phyloP scores from a whole-genome alignment of 2,113 vertebrate genomes.

The Picathartes gymnocephalus region DNA sequence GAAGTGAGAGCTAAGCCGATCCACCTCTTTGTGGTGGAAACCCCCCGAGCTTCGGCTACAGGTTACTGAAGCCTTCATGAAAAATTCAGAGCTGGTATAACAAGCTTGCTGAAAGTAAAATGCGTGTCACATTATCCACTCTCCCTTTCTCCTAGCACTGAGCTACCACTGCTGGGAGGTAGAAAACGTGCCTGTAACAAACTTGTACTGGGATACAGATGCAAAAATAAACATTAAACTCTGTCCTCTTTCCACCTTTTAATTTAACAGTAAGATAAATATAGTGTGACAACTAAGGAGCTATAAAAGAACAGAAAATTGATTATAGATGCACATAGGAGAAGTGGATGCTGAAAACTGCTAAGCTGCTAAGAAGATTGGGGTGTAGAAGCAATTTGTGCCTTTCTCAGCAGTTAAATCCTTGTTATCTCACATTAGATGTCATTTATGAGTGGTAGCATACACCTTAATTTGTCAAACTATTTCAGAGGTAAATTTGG shows the following conservation, averaged over 20 bases:
- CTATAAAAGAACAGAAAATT: not conserved
- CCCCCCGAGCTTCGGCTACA: constrained; percentile 92
- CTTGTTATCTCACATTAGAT: not conserved
- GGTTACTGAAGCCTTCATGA: constrained; percentile 88
- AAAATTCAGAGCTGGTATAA: constrained; percentile 92
- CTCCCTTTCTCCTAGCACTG: constrained; percentile 60
- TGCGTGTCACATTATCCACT: constrained; percentile 79
- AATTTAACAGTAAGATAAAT: not conserved
- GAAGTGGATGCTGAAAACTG: not conserved
- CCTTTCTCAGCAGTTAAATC: not conserved
- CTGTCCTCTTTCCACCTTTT: not conserved
- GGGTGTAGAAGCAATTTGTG: not conserved
- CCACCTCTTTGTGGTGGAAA: constrained; percentile 92
- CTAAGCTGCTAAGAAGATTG: not conserved
- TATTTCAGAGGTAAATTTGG: not conserved
- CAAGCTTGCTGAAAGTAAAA: constrained; percentile 82
- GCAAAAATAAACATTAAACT: not conserved
- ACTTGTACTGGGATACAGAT: not conserved
- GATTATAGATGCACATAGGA: not conserved
- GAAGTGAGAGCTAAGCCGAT: constrained; percentile 95
- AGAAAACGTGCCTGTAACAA: not conserved
- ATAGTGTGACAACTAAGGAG: not conserved
- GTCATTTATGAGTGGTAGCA: not conserved
- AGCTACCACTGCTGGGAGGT: not conserved
- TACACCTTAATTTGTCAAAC: not conserved